Base-by-base conservation (phyloP, 2,797 vertebrate genomes). In the Sciurus vulgaris region DNA sequence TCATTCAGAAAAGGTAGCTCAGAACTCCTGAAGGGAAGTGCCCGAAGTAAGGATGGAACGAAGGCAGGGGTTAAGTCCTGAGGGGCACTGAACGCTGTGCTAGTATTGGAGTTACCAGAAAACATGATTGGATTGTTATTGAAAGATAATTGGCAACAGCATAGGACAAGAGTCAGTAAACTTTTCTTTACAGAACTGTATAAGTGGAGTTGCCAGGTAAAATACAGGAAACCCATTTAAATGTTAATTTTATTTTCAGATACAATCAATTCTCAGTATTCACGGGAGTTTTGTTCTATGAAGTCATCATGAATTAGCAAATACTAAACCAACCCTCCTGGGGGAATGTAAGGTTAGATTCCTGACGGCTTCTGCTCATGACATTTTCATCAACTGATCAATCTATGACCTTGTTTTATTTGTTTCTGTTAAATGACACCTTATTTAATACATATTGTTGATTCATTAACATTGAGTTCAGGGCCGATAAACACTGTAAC, bases 221-320 rank as follows among this genome's bases (percentile, higher is more conserved):
- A 78, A 74, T 26, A 44, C 2, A 70, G 12, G 26, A 82, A 73
- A 20, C 26, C 44, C 44, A 56, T 20, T 56, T 81, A 82, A 65
- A 93, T 35, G 20, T 79, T 54, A 28, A 88, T 67, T 35, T 90
- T 89, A 11, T 73, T 84, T 92, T 89, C 24, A 86, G 35, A 54
- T 54, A 41, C 12, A 41, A 14, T 20, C 2, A 0, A n/a, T 86
- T 89, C 51, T 86, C 33, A 30, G 73, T 83, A 82, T 73, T 67
- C 41, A n/a, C 38, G 72, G 35, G 44, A 89, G 22, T 81, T 49
- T 28, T 14, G 61, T 41, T 90, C 38, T 93, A 20, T 89, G 44
- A 86, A 59, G 30, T 67, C 41, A 2, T 13, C 59, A 44, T 44
- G 92, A 85, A n/a, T 78, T 69, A 74, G 28, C 9, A 44, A 86